phyloP scores from a whole-genome alignment of 1,140 invertebrate genomes.

The Holcopasites calliopsidis region DNA sequence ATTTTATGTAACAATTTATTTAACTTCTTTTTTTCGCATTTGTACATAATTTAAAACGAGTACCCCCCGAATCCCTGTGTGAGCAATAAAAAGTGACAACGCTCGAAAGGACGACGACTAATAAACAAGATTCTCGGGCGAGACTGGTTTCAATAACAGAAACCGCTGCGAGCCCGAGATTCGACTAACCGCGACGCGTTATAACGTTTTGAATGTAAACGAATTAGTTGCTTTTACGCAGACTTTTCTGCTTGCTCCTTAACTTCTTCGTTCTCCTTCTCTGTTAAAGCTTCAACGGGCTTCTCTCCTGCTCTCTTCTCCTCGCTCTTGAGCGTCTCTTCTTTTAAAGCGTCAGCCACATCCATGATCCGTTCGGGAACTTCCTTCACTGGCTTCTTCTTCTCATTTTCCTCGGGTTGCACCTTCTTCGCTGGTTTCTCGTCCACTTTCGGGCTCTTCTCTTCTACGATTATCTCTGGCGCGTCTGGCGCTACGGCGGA shows the following conservation, averaged over 20 bases:
- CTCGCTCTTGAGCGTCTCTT: slow-evolving; percentile 26
- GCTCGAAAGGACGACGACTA: slow-evolving; percentile 24
- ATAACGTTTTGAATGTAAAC: too few species aligned
- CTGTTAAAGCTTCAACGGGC: slow-evolving; percentile 26
- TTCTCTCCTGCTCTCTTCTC: slow-evolving; percentile 12
- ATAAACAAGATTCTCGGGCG: slow-evolving; percentile 54
- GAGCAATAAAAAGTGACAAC: slow-evolving; percentile 39
- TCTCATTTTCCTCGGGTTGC: neutral
- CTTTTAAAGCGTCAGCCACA: slow-evolving; percentile 65
- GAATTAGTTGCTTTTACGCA: slow-evolving; percentile 24
- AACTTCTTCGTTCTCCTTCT: slow-evolving; percentile 15
- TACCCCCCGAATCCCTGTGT: slow-evolving; percentile 1
- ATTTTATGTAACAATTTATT: slow-evolving; percentile 55
- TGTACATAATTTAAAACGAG: slow-evolving; percentile 49
- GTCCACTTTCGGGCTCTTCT: slow-evolving; percentile 46
- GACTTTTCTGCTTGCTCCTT: slow-evolving; percentile 30
- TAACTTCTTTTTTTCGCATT: slow-evolving; percentile 64
- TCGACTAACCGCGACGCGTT: too few species aligned
- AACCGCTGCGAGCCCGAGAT: slow-evolving; percentile 69
- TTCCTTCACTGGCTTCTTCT: slow-evolving; percentile 6
- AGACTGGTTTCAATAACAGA: slow-evolving; percentile 62
- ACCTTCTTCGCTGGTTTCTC: slow-evolving; percentile 3
- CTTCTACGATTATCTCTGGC: slow-evolving; percentile 56
- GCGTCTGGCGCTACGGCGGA: slow-evolving; percentile 52
- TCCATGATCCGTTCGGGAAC: slow-evolving; percentile 74